A percentile compares a stretch with the other conserved stretches of the same genome.
These are phyloP conservation scores for Eutrigla gurnardus DNA, from an alignment of 2,797 vertebrate genomes.

Conservation along the genomic window DNA sequence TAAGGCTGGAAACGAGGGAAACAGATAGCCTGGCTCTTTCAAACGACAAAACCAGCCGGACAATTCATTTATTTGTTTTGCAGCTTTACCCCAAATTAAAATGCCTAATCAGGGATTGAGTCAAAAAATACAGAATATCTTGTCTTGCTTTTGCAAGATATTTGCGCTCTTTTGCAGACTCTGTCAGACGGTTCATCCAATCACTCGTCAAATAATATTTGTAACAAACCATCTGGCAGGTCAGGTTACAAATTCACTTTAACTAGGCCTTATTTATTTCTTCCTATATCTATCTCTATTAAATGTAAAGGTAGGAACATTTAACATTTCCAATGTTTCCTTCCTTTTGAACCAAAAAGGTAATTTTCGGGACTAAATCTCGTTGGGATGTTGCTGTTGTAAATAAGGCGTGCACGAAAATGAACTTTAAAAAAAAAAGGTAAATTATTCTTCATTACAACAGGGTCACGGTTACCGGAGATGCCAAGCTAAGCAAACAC, in stretches of 20 bases:
- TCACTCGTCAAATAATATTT: neutral
- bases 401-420: constrained; percentile 71
- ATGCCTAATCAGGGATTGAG: neutral
- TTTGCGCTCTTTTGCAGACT: neutral
- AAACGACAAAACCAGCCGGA: no score
- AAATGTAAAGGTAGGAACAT: constrained; percentile 9
- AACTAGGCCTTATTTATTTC: neutral
- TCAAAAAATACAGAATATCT: neutral
- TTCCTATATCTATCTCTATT: neutral
- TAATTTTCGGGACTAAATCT: constrained; percentile 34
- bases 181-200: neutral
- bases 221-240: neutral
- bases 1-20: no score
- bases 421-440: constrained; percentile 55
- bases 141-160: neutral
- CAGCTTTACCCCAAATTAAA: neutral
- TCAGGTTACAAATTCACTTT: neutral
- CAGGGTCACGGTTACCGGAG: constrained; percentile 70
- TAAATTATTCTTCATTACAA: constrained; percentile 77
- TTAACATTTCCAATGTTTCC: constrained; percentile 16
- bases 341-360: constrained; percentile 17
- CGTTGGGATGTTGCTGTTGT: constrained; percentile 54
- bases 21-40: no score
- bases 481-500: constrained; percentile 82
- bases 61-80: neutral